Evolutionary conservation across 1,140 invertebrate species (phyloP), one percentile per base, ranked within the genome.

Genomic region (Heliconius hewitsoni): DNA sequence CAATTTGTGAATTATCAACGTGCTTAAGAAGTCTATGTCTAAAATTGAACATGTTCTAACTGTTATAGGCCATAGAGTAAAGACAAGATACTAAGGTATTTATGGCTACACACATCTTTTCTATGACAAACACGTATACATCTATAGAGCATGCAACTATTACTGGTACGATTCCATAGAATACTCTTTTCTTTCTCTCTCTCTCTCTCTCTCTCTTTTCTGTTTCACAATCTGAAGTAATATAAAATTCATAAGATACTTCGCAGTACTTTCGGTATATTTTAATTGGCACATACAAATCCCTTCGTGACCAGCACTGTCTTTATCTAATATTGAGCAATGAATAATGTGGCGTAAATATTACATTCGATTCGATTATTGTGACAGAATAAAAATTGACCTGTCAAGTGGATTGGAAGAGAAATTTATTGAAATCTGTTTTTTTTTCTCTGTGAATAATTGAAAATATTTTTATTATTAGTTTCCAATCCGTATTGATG

Each of bases 111-210:
- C 84, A 91, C 89, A 91, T 86, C 80, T 80, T 83, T 86, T 87
- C 90, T 91, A 93, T 89, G 82, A 92, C 86, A 85, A 87, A 90
- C 87, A 93, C 87, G 82, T 84, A 85, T 88, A 92, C 85, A 74
- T 84, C 90, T 92, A 89, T 82, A 86, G 83, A 89, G 86, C 91
- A 91, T 93, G 89, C 89, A 90, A 85, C 89, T 91, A 92, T 77
- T 82, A 88, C 77, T 78, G 77, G 79, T 84, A 85, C 82, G 77
- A 74, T 55, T 81, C 71, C 76, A 72, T 50, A 79, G 73, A 74
- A 76, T 71, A 75, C 78, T 79, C 73, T 74, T 42, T 27, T 74
- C 16, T 16, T 13, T 46, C 42, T 46, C 42, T 46, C 13, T 46
- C 42, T 46, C 42, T 46, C 13, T 46, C 42, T 23, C 74, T 71